Evolutionary conservation across 2,888 invertebrate species (phyloP).

Genomic region (Hoplodrina ambigua): DNA sequence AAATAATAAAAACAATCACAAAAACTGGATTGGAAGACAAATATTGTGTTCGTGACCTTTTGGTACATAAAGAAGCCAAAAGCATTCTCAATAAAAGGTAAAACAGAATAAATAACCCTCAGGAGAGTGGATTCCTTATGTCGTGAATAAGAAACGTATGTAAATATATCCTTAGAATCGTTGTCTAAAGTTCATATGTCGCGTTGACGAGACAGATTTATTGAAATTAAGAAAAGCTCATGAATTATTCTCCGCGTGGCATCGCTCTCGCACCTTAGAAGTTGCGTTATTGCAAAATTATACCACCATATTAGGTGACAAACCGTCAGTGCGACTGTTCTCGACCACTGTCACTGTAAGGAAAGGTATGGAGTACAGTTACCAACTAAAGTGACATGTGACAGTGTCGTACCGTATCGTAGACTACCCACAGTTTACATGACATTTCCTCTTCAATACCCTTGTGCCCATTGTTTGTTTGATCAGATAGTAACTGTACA

Average conservation of each 20-base stretch:
- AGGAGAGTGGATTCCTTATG: slow-evolving; percentile 17
- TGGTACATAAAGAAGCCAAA: slow-evolving; percentile 25
- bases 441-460: slow-evolving; percentile 68
- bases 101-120: slow-evolving; percentile 25
- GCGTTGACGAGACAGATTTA: slow-evolving; percentile 62
- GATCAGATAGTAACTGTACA: slow-evolving; percentile 50
- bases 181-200: slow-evolving; percentile 48
- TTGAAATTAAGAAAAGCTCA: slow-evolving; percentile 71
- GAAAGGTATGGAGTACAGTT: slow-evolving; percentile 65
- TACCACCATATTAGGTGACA: slow-evolving; percentile 63
- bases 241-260: slow-evolving; percentile 75
- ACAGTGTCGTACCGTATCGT: slow-evolving; percentile 46
- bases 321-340: slow-evolving; percentile 53
- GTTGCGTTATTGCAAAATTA: slow-evolving; percentile 71
- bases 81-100: slow-evolving; percentile 39
- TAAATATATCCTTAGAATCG: slow-evolving; percentile 41
- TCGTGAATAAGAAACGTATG: slow-evolving; percentile 44
- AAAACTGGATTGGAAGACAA: slow-evolving; percentile 19
- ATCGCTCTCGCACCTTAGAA: slow-evolving; percentile 68
- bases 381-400: slow-evolving; percentile 51
- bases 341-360: slow-evolving; percentile 55
- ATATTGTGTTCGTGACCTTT: slow-evolving; percentile 26
- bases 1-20: slow-evolving; percentile 30
- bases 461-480: slow-evolving; percentile 52
- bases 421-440: slow-evolving; percentile 50